Evolutionary conservation across 2,888 invertebrate species (phyloP).

Genomic region (Eumerus sabulonum): DNA sequence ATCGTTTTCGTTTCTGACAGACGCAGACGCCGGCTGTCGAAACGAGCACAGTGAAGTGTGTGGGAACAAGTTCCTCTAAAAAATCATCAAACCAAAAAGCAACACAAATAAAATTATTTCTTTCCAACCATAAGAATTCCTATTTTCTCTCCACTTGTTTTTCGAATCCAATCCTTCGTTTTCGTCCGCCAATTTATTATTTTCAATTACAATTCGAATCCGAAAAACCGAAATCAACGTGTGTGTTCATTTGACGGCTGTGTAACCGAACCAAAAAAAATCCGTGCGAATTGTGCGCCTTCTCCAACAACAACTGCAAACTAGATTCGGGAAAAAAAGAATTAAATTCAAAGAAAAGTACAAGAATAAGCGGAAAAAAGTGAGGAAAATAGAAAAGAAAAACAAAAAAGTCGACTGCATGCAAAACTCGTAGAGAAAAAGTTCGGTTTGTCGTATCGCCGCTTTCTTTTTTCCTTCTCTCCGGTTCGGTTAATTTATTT

Average conservation of each 20-base stretch:
- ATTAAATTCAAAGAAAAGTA: constrained; percentile 3
- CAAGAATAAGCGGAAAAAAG: constrained; percentile 11
- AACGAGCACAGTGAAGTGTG: constrained; percentile 43
- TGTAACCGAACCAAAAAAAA: constrained; percentile 25
- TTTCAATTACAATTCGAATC: constrained; percentile 1
- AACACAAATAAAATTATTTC: neutral
- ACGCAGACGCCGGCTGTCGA: constrained; percentile 71
- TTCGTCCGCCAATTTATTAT: constrained; percentile 10
- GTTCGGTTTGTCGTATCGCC: constrained; percentile 29
- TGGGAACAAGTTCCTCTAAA: constrained; percentile 36
- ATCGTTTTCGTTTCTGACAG: constrained; percentile 63
- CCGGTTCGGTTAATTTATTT: constrained; percentile 14
- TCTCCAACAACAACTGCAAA: constrained; percentile 4
- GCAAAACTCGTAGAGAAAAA: constrained; percentile 48
- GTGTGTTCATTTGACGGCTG: constrained; percentile 28
- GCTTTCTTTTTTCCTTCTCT: constrained; percentile 60
- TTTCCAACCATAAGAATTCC: constrained; percentile 14
- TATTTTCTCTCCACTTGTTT: neutral
- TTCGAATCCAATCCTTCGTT: constrained; percentile 19
- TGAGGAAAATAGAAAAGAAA: constrained; percentile 12
- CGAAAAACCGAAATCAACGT: constrained; percentile 9
- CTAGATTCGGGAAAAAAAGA: constrained; percentile 15
- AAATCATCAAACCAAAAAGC: neutral
- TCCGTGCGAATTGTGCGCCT: constrained; percentile 30
- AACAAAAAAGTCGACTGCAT: constrained; percentile 34